Conservation (phyloP, 2,797 vertebrate species). For the Pempheris klunzingeri region DNA sequence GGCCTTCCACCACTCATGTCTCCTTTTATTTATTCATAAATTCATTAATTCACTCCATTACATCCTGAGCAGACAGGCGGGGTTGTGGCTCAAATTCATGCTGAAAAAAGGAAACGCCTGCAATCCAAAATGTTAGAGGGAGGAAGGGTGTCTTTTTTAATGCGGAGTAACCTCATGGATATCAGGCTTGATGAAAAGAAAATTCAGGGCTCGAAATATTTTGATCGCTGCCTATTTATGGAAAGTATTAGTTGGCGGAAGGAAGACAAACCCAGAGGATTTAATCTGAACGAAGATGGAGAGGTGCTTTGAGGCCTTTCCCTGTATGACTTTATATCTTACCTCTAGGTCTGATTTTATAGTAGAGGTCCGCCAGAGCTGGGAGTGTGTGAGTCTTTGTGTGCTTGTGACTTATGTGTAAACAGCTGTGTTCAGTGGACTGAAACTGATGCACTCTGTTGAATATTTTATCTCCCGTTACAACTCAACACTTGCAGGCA, state of each 20-base stretch:
- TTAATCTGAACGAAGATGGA: slow-evolving; percentile 14
- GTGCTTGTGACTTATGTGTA: slow-evolving; percentile 56
- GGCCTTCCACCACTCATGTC: slow-evolving; percentile 2
- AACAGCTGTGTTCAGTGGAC: slow-evolving; percentile 78
- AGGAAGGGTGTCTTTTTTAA: not conserved
- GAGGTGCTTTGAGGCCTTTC: slow-evolving; percentile 21
- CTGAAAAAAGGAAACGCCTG: not conserved
- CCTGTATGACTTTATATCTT: slow-evolving; percentile 17
- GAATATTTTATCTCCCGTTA: slow-evolving; percentile 81
- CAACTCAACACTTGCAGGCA: slow-evolving; percentile 31
- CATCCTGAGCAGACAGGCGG: not conserved
- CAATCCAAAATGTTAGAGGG: not conserved
- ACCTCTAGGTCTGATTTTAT: slow-evolving; percentile 19
- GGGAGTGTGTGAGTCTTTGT: slow-evolving; percentile 33
- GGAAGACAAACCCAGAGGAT: slow-evolving; percentile 18
- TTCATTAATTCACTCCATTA: slow-evolving; percentile 24
- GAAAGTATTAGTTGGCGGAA: slow-evolving; percentile 5
- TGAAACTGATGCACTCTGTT: slow-evolving; percentile 76
- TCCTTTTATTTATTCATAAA: slow-evolving; percentile 45
- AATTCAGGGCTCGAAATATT: not conserved
- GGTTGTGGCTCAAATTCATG: not conserved
- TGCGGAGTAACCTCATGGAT: not conserved
- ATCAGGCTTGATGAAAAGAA: not conserved
- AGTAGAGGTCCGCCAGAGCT: slow-evolving; percentile 24
- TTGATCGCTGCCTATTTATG: not conserved